Base-by-base conservation (phyloP, 35 echinoderm and acorn worm genomes). In the Apostichopus californicus region DNA sequence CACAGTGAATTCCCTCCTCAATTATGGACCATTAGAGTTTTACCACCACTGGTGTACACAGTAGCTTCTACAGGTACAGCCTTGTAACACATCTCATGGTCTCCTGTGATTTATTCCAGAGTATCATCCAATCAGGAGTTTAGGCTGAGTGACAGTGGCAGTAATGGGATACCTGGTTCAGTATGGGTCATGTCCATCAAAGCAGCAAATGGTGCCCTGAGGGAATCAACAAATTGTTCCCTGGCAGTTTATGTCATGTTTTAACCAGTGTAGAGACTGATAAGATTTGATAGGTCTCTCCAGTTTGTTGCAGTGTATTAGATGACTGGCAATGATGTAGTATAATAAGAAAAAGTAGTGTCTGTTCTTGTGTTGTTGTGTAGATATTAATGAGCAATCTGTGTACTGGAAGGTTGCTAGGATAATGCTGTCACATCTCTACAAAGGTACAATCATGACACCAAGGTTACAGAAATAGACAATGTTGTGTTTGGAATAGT, bases 141-240 rank as follows among this genome's bases (percentile, higher is more conserved):
- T 57, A 83, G 46, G 55, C 55, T 83, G 34, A n/a, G 56, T 46
- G 80, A 83, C 15, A 9, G 80, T 9, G 13, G 5, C 14, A 6
- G 80, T 83, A 83, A 83, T 14, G 6, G n/a, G 54, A 83, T 83
- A 83, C 80, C 52, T 83, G 52, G 80, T 54, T 83, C 80, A 83
- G 52, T 57, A 54, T 83, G 80, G 80, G 80, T 83, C 80, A 83
- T 83, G 80, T 54, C 80, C 80, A 83, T 83, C 56, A 83, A 12
- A 55, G 28, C 80, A 55, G 8, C 25, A 56, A 83, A 83, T 54
- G 80, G 80, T 83, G 46, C 80, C 80, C 52, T 56, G 9, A 53
- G 80, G 80, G 80, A 83, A 13, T 83, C 11, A 55, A 83, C 80
- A 83, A 83, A 83, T 55, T 83, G 80, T 20, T 83, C 15, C 20